Evolutionary conservation across 1,140 invertebrate species (phyloP).

Genomic region (Andricus grossulariae): DNA sequence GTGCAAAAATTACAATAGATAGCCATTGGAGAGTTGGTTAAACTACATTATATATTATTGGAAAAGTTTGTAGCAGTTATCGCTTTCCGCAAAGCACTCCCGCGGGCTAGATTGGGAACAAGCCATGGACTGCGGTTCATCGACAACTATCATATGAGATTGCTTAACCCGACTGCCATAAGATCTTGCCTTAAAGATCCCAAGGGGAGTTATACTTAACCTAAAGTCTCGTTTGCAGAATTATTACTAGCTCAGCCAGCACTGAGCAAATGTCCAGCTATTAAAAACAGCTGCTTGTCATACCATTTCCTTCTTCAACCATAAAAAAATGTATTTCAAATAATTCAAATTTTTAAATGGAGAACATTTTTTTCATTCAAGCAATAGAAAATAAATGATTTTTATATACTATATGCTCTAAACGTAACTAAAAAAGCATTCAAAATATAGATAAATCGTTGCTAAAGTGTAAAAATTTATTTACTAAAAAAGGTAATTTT

Average conservation of each 20-base stretch:
- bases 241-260: not conserved
- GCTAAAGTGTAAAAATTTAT: too few relatives aligned
- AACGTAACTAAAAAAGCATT: too few relatives aligned
- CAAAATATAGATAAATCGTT: too few relatives aligned
- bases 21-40: not conserved
- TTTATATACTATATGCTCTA: too few relatives aligned
- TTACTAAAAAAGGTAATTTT: too few relatives aligned
- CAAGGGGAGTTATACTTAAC: slow-evolving; percentile 40
- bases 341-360: not conserved
- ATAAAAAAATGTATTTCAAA: not conserved
- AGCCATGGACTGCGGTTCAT: slow-evolving; percentile 24
- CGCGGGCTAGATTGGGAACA: slow-evolving; percentile 23
- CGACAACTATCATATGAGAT: slow-evolving; percentile 21
- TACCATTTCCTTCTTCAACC: not conserved
- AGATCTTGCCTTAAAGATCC: slow-evolving; percentile 39
- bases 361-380: too few relatives aligned
- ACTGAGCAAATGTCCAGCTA: not conserved
- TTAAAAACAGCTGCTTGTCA: not conserved
- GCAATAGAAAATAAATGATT: too few relatives aligned
- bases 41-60: slow-evolving; percentile 35
- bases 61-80: slow-evolving; percentile 44
- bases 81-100: slow-evolving; percentile 39
- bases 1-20: not conserved
- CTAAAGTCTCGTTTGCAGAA: slow-evolving; percentile 9
- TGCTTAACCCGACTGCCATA: slow-evolving; percentile 6